Base-by-base conservation (phyloP, 2,113 vertebrate species). In the Canis aureus region DNA sequence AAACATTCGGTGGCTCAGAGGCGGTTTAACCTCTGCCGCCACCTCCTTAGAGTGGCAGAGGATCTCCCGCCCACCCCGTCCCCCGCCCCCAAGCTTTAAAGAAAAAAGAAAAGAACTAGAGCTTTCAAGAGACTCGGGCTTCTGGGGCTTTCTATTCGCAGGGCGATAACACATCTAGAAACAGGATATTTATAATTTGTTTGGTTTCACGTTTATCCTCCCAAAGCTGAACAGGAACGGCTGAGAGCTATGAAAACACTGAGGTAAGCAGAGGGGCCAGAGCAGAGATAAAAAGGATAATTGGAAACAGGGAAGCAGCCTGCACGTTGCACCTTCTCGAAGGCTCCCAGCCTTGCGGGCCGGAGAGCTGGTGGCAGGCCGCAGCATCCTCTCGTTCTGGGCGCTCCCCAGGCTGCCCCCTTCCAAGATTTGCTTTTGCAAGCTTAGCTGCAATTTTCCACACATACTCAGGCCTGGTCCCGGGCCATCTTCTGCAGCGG, bases 171-270 rank as follows among this genome's bases (percentile, higher is more conserved):
- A 96, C 55, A 97, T 96, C 94, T 97, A 97, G 95, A 98, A 97
- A 98, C 91, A 80, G 35, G 71, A 90, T 98, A 38, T 96, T 98
- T 98, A 80, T 95, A 90, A 98, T 97, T 96, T 95, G 97, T 95
- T 98, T 97, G 96, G 60, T 64, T 98, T 98, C 96, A 51, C 62
- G 29, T 98, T 98, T 98, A 97, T 95, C 89, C 87, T 94, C 95
- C 27, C 62, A 94, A 94, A 97, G 64, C 98, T 96, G 97, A 97
- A 76, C 25, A 91, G 81, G 91, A 97, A 97, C 85, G 84, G 81
- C 81, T 71, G 80, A 96, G 93, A 97, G 94, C 94, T 98, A 93
- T 49, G 96, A 98, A 98, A 98, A 90, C 87, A 97, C 89, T 96
- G 66, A 35, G 91, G 84, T 78, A 96, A 98, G 55, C 32, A 95